phyloP scores from a whole-genome alignment of 2,888 invertebrate genomes.

The Lutraria lutraria region DNA sequence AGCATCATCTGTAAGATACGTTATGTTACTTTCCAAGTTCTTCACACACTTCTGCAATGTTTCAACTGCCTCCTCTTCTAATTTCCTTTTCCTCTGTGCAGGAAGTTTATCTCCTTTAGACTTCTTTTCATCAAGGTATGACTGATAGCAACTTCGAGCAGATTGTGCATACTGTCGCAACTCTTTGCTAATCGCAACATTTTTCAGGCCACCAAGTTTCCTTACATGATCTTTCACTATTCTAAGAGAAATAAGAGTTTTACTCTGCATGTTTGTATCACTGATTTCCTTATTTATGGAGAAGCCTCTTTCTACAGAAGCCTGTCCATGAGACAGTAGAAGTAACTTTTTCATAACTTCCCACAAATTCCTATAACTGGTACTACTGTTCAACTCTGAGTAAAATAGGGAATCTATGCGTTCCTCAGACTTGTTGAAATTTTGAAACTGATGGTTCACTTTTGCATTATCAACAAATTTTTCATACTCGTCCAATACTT shows the following conservation, averaged over 20 bases:
- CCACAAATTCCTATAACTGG: no score
- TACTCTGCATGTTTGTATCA: background rate
- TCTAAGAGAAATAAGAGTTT: background rate
- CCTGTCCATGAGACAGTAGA: conserved; percentile 5
- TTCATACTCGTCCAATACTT: conserved; percentile 13
- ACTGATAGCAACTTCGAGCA: no score
- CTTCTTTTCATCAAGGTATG: no score
- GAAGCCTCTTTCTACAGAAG: conserved; percentile 4
- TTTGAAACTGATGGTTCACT: conserved; percentile 7
- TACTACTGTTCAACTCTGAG: background rate
- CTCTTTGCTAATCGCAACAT: background rate
- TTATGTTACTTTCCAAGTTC: conserved; percentile 9
- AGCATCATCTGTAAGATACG: background rate
- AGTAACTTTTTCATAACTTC: conserved; percentile 19
- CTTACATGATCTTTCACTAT: background rate
- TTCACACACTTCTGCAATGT: background rate
- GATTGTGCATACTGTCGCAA: background rate
- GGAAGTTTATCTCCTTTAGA: background rate
- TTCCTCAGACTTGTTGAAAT: background rate
- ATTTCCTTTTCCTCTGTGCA: background rate
- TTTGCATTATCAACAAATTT: conserved; percentile 27
- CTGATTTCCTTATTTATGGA: conserved; percentile 22
- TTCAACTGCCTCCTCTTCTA: conserved; percentile 5
- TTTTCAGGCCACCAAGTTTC: conserved; percentile 5
- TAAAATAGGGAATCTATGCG: conserved; percentile 17